Evolutionary conservation across 2,888 invertebrate genomes (phyloP), one percentile per base, ranked within the genome.

Genomic region (Nomada lathburiana): DNA sequence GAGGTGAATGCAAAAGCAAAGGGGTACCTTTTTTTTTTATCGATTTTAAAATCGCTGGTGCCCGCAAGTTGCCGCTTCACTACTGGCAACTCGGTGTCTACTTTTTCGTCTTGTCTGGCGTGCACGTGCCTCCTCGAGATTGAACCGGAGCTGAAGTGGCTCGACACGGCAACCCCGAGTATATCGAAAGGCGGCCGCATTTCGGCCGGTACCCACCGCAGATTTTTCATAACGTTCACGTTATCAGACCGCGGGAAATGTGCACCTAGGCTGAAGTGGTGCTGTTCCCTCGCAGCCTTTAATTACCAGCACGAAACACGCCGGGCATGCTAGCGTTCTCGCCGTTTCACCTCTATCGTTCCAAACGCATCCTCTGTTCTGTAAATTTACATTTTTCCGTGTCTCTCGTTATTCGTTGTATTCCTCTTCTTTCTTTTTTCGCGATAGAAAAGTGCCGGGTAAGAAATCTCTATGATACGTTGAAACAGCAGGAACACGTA

Each of bases 221-320:
- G 80, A 86, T 84, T 86, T 86, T 86, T 86, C 77, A 78, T 84
- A 86, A 80, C 64, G 67, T 72, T 59, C 68, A 42, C 62, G 67
- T 86, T 86, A 86, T 86, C 82, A 55, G 55, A 47, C 29, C 64
- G 52, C 63, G 67, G 64, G 36, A 23, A 77, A 78, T 42, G 78
- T 52, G 44, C 80, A 55, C 20, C 42, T 44, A 62, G 20, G 0
- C 47, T n/a, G 44, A 63, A 71, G 53, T n/a, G 44, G 57, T 26
- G 55, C 50, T 55, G 74, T 57, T 70, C 63, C 84, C 73, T 80
- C 80, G 75, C 83, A 76, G 82, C 82, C 85, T 88, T 88, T 90
- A 90, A 90, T 90, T 90, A 90, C 86, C 82, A 82, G 77, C 90
- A 89, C 86, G 89, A 88, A 89, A 87, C 88, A 86, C 84, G 82